phyloP scores from a whole-genome alignment of 1,140 invertebrate species.

The Myzus persicae region DNA sequence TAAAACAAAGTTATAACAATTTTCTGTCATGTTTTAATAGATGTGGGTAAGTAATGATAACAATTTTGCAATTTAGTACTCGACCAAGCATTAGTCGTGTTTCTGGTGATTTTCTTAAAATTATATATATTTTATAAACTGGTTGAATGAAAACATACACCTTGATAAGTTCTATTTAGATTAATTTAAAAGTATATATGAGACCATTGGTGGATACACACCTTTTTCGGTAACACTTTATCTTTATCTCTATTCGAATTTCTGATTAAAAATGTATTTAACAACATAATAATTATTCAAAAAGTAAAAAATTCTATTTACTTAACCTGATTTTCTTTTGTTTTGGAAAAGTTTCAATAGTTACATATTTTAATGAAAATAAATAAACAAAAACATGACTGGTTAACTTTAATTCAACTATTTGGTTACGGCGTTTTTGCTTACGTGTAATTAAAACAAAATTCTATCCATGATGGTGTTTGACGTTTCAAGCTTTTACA shows the following conservation, averaged over 20 bases:
- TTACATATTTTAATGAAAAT: background rate
- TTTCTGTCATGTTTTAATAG: background rate
- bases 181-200: background rate
- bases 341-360: background rate
- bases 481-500: background rate
- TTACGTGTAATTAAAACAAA: slow-evolving; percentile 11
- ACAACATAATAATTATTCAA: background rate
- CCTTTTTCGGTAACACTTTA: background rate
- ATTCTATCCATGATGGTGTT: background rate
- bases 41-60: background rate
- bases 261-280: background rate
- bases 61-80: background rate
- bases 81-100: background rate
- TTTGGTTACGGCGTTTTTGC: background rate
- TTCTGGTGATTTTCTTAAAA: background rate
- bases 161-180: background rate
- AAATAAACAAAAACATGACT: background rate
- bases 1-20: background rate
- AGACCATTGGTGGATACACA: background rate
- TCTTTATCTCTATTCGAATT: background rate
- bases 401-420: background rate
- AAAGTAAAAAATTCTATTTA: background rate
- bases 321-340: background rate
- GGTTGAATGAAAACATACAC: background rate
- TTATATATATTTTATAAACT: too few relatives aligned